These are phyloP conservation scores for Myxocyprinus asiaticus DNA, from an alignment of 2,113 vertebrate genomes.

Conservation along the genomic window DNA sequence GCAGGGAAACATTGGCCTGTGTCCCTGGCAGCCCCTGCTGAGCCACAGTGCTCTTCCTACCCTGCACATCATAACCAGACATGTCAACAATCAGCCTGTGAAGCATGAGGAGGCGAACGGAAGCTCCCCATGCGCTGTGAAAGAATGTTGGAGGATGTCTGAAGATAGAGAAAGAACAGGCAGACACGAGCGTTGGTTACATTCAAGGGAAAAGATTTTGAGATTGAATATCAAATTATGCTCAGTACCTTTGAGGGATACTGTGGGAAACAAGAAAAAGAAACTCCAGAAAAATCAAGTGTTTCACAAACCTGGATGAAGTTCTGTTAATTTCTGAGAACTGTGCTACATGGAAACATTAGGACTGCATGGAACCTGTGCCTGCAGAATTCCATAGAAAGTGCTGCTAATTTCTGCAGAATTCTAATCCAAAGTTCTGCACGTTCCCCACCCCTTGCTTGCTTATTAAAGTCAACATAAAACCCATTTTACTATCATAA, in stretches of 20 bases:
- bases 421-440: no score
- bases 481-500: no score
- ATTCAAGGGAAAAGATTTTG: background rate
- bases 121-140: background rate
- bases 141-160: slow-evolving; percentile 20
- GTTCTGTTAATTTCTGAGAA: background rate
- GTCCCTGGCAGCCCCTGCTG: slow-evolving; percentile 49
- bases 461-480: no score
- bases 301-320: background rate
- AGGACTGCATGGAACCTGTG: no score
- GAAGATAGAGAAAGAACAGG: slow-evolving; percentile 20
- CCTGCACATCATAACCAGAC: slow-evolving; percentile 58
- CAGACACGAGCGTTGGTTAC: background rate
- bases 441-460: no score
- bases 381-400: no score
- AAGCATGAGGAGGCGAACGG: background rate
- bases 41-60: background rate
- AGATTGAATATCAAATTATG: slow-evolving; percentile 3
- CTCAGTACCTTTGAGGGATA: background rate
- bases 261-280: background rate
- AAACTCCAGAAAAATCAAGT: background rate
- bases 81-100: slow-evolving; percentile 33
- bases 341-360: background rate
- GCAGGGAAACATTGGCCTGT: slow-evolving; percentile 66
- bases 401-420: no score